Percentiles rank a stretch among this genome's conserved stretches.
These are phyloP conservation scores for Hofmannophila pseudospretella DNA, from an alignment of 2,888 invertebrate genomes.

Conservation along the genomic window DNA sequence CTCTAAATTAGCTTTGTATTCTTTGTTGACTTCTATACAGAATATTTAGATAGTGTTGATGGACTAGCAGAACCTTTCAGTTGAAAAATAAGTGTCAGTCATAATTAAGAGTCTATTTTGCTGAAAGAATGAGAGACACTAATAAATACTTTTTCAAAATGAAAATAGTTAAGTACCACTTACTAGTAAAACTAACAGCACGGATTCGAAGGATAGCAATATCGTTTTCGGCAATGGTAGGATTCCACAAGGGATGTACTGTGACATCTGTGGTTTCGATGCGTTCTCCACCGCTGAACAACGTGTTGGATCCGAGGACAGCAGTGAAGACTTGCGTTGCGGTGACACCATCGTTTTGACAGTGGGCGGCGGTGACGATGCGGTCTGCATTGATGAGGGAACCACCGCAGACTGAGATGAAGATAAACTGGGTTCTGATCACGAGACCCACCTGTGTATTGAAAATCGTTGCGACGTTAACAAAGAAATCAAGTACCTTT, in stretches of 20 bases:
- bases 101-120: too few relatives aligned
- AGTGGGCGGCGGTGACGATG: constrained; percentile 38
- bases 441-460: constrained; percentile 37
- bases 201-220: constrained; percentile 31
- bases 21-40: too few relatives aligned
- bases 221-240: constrained; percentile 32
- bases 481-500: too few relatives aligned
- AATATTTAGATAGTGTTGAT: too few relatives aligned
- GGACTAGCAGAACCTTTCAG: too few relatives aligned
- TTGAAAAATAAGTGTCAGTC: too few relatives aligned
- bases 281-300: constrained; percentile 40
- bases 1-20: too few relatives aligned
- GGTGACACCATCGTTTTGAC: constrained; percentile 31
- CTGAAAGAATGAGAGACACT: too few relatives aligned
- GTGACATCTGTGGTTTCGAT: constrained; percentile 21
- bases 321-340: constrained; percentile 27
- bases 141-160: too few relatives aligned
- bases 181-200: constrained; percentile 27
- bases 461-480: too few relatives aligned
- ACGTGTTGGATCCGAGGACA: constrained; percentile 34
- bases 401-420: constrained; percentile 36
- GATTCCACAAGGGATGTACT: constrained; percentile 31
- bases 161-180: too few relatives aligned
- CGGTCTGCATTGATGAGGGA: constrained; percentile 28
- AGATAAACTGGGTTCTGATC: constrained; percentile 21